These are phyloP conservation scores for Parasteatoda lunata DNA, from an alignment of 2,888 invertebrate genomes.

Conservation along the genomic window DNA sequence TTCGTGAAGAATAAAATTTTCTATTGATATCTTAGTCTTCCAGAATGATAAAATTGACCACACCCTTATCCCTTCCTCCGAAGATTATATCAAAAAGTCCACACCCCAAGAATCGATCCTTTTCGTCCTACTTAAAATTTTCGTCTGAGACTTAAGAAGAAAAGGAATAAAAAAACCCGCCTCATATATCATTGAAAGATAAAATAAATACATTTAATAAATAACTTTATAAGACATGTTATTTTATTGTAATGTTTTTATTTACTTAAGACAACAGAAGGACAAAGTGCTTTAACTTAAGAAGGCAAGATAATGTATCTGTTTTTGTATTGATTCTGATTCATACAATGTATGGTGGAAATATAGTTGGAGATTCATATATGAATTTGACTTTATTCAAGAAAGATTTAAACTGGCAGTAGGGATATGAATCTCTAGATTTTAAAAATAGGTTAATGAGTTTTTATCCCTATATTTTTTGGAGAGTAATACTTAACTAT, in stretches of 20 bases:
- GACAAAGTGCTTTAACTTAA: not conserved
- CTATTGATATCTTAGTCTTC: no score
- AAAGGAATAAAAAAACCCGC: not conserved
- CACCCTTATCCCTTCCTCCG: not conserved
- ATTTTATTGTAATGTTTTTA: not conserved
- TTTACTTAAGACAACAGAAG: not conserved
- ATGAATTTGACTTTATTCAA: no score
- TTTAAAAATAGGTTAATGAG: no score
- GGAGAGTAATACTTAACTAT: no score
- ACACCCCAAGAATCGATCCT: slow-evolving; percentile 39
- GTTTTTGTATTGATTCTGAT: no score
- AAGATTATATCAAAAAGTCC: slow-evolving; percentile 11
- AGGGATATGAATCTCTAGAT: no score
- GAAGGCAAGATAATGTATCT: no score
- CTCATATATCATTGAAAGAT: not conserved
- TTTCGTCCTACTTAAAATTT: not conserved
- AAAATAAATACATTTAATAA: not conserved
- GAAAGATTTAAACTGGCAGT: no score
- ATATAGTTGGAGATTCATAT: no score
- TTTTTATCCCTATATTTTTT: no score
- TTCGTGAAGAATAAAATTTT: no score
- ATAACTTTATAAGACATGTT: not conserved
- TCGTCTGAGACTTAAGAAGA: not conserved
- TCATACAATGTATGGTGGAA: no score
- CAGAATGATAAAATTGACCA: not conserved